phyloP scores from a whole-genome alignment of 2,888 invertebrate species.

The Osedax fenrisi region DNA sequence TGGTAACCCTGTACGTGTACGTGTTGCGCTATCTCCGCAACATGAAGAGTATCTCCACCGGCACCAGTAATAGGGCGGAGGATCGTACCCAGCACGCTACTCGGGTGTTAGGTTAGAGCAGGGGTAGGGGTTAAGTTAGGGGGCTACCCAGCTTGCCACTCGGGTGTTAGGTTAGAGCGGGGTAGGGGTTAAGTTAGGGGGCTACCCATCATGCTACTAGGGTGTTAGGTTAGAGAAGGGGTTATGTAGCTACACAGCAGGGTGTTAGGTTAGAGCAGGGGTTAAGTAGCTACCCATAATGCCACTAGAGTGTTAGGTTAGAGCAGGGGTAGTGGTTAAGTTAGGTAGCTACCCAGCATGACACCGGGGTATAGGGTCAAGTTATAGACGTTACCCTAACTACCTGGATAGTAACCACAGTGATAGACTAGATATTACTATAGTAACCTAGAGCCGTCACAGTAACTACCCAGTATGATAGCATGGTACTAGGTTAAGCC shows the following conservation, averaged over 20 bases:
- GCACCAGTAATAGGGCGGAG: background rate
- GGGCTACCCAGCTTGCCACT: constrained; percentile 59
- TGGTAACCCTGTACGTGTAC: constrained; percentile 72
- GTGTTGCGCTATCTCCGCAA: constrained; percentile 71
- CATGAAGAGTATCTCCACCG: constrained; percentile 59
- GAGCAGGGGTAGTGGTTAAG: constrained; percentile 49
- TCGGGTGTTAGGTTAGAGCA: constrained; percentile 75
- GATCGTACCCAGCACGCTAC: constrained; percentile 59
- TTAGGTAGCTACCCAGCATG: constrained; percentile 82
- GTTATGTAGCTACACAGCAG: constrained; percentile 62
- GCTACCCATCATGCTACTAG: constrained; percentile 62
- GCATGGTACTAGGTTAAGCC: too few relatives aligned
- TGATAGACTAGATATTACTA: too few relatives aligned
- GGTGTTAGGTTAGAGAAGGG: constrained; percentile 64
- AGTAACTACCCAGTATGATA: too few relatives aligned
- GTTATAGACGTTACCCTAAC: too few relatives aligned
- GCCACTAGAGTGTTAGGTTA: constrained; percentile 82
- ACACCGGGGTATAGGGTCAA: too few relatives aligned
- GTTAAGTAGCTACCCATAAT: constrained; percentile 49
- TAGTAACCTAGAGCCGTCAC: too few relatives aligned
- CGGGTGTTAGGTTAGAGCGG: constrained; percentile 79
- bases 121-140: too few relatives aligned
- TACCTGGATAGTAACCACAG: too few relatives aligned
- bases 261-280: too few relatives aligned
- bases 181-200: too few relatives aligned